These are phyloP conservation scores for Volucella inflata DNA, from an alignment of 2,888 invertebrate species.

Conservation along the genomic window DNA sequence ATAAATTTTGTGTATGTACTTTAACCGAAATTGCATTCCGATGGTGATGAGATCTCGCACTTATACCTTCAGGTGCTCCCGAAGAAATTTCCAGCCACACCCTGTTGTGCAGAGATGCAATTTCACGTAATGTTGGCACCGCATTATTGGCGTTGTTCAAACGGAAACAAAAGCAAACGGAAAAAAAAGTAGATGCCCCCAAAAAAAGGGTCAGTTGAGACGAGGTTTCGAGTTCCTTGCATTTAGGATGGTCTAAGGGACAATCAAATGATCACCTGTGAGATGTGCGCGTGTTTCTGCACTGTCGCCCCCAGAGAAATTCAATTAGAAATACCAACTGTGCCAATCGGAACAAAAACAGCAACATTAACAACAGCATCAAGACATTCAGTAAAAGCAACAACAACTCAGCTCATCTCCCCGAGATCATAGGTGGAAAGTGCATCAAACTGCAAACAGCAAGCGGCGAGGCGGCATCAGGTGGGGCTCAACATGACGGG, in stretches of 20 bases:
- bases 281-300: slow-evolving; percentile 11
- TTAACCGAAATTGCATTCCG: slow-evolving; percentile 46
- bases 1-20: slow-evolving; percentile 39
- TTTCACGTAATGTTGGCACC: slow-evolving; percentile 69
- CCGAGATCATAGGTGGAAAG: slow-evolving; percentile 74
- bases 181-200: slow-evolving; percentile 5
- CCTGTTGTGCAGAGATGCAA: slow-evolving; percentile 54
- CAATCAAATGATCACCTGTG: slow-evolving; percentile 64
- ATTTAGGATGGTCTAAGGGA: slow-evolving; percentile 20
- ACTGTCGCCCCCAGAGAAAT: slow-evolving; percentile 71
- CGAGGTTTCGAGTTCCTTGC: slow-evolving; percentile 8
- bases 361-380: slow-evolving; percentile 22
- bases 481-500: slow-evolving; percentile 72
- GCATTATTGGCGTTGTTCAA: slow-evolving; percentile 39
- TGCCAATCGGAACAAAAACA: slow-evolving; percentile 4
- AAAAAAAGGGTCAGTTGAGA: slow-evolving; percentile 54
- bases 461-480: slow-evolving; percentile 57
- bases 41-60: slow-evolving; percentile 53
- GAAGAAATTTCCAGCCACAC: slow-evolving; percentile 59
- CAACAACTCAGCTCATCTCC: slow-evolving; percentile 4
- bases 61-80: slow-evolving; percentile 67
- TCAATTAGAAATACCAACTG: slow-evolving; percentile 72
- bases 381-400: slow-evolving; percentile 6
- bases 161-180: not conserved
- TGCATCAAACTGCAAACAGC: slow-evolving; percentile 44